phyloP scores from a whole-genome alignment of 2,113 vertebrate species.

The Hyaena hyaena region DNA sequence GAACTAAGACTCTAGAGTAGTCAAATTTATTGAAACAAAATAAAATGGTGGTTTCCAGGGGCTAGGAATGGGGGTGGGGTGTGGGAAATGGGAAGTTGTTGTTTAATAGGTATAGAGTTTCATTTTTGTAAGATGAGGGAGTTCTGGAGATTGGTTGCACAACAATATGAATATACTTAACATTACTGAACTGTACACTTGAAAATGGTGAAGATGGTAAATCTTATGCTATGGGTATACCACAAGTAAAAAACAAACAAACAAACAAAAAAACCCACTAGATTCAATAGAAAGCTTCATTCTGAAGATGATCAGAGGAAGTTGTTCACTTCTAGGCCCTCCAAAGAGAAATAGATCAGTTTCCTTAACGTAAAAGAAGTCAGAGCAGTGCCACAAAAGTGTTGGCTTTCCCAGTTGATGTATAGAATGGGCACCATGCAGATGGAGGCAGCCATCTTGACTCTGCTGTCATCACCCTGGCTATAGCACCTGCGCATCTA shows the following conservation, averaged over 20 bases:
- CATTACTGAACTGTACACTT: neutral
- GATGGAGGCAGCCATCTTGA: fast-evolving
- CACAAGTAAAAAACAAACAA: neutral
- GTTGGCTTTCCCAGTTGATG: neutral
- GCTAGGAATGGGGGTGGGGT: neutral
- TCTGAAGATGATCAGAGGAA: neutral
- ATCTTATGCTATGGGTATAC: neutral
- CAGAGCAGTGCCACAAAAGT: neutral
- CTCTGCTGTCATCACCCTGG: no score
- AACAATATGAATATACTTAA: neutral
- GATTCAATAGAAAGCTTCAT: neutral
- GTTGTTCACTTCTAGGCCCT: neutral
- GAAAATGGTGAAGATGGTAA: neutral
- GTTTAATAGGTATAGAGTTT: neutral
- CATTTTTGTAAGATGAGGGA: neutral
- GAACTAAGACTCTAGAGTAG: neutral
- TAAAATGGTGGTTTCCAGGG: neutral
- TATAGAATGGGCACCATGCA: fast-evolving
- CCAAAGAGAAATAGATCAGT: neutral
- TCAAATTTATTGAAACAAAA: neutral
- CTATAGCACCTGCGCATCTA: neutral
- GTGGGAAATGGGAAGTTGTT: neutral
- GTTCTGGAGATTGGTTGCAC: neutral
- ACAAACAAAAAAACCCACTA: neutral
- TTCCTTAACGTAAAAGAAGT: neutral